Conservation (phyloP, 2,888 invertebrate genomes). For the Gerosis bhagava region DNA sequence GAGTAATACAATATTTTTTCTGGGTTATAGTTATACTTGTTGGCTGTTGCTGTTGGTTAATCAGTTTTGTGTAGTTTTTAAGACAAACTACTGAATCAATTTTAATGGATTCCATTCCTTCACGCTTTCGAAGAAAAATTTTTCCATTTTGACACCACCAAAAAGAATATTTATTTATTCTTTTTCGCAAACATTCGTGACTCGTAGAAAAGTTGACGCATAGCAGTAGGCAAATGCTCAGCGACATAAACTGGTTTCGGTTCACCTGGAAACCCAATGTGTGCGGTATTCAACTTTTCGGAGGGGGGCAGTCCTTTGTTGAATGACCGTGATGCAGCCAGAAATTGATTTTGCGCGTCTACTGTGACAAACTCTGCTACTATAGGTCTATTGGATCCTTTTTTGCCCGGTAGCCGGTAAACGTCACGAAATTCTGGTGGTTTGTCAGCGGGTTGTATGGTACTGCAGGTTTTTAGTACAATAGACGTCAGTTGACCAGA, state of each 20-base stretch:
- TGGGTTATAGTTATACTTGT: not conserved
- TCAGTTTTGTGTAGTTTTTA: slow-evolving; percentile 1
- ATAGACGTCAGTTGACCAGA: not conserved
- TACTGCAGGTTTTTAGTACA: slow-evolving; percentile 12
- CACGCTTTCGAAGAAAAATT: slow-evolving; percentile 9
- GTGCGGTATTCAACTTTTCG: slow-evolving; percentile 9
- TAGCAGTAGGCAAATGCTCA: not conserved
- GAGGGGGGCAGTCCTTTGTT: slow-evolving; percentile 8
- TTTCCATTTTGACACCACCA: slow-evolving; percentile 9
- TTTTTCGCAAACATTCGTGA: slow-evolving; percentile 3
- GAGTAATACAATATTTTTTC: not conserved
- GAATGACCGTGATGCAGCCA: not conserved
- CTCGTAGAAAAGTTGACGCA: slow-evolving; percentile 6
- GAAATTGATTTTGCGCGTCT: not conserved
- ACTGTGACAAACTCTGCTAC: slow-evolving; percentile 7
- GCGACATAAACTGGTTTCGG: slow-evolving; percentile 8
- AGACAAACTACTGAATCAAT: not conserved
- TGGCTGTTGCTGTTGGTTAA: too few relatives aligned
- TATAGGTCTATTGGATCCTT: slow-evolving; percentile 7
- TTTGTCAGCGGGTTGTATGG: not conserved
- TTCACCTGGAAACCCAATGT: slow-evolving; percentile 10
- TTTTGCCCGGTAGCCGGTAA: slow-evolving; percentile 13
- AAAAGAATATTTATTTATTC: slow-evolving; percentile 6
- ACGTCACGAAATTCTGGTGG: slow-evolving; percentile 7
- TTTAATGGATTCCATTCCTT: not conserved